Conservation (phyloP, 2,888 invertebrate genomes). For the Tipula unca region DNA sequence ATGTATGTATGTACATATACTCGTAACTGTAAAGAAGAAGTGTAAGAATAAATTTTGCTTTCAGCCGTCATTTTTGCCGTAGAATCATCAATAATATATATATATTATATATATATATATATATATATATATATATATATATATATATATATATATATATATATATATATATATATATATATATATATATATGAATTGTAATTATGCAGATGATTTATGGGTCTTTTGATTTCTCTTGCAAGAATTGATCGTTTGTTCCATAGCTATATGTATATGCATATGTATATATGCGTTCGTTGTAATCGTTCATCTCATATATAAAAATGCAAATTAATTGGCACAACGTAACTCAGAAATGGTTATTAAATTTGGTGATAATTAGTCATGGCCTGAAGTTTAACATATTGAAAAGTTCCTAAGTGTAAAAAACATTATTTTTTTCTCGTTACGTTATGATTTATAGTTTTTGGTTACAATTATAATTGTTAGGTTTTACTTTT, state of each 20-base stretch:
- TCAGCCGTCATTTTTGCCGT: neutral
- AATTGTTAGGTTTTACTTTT: no score
- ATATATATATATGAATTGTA: neutral
- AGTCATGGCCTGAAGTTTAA: neutral
- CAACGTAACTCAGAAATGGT: neutral
- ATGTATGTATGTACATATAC: no score
- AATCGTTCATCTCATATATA: neutral
- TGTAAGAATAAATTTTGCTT: neutral
- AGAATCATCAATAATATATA: neutral
- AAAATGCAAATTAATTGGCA: neutral
- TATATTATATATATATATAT: no score
- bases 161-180: no score
- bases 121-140: no score
- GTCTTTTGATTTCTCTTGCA: neutral
- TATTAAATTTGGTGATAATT: neutral
- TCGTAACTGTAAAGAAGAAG: neutral
- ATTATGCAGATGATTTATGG: neutral
- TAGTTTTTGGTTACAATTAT: neutral
- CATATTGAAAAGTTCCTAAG: neutral
- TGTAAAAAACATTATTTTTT: neutral
- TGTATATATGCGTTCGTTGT: neutral
- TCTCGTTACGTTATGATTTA: neutral
- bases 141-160: no score
- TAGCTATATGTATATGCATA: neutral
- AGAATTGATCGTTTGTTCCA: neutral